Evolutionary conservation across 1,140 invertebrate genomes (phyloP).

Genomic region (Heliothis subflexa): DNA sequence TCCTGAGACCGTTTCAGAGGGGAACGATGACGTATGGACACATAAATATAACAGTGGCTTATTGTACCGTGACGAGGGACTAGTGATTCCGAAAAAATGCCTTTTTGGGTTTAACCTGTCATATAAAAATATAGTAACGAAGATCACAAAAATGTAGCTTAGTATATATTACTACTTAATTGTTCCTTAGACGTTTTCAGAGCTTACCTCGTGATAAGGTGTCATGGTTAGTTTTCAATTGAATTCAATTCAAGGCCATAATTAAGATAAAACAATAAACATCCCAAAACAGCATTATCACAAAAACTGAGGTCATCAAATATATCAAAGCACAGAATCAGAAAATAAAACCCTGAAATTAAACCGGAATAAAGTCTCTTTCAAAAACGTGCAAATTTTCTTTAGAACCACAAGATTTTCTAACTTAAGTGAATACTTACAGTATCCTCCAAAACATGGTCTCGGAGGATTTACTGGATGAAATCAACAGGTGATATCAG

Average conservation of each 20-base stretch:
- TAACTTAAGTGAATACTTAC: conserved; percentile 65
- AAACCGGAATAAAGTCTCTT: background rate
- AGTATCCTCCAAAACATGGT: conserved; percentile 80
- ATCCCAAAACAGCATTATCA: no score
- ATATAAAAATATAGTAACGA: conserved; percentile 39
- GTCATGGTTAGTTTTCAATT: no score
- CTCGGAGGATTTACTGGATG: conserved; percentile 65
- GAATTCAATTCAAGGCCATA: no score
- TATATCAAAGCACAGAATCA: no score
- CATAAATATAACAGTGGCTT: conserved; percentile 71
- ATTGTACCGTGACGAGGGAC: conserved; percentile 66
- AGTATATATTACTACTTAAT: background rate
- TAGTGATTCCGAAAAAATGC: conserved; percentile 54
- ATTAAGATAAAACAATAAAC: no score
- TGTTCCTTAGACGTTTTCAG: no score
- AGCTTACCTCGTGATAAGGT: no score
- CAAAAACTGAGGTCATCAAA: no score
- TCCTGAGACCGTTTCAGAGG: conserved; percentile 54
- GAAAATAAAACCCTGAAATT: background rate
- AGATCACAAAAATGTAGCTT: background rate
- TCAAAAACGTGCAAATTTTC: background rate
- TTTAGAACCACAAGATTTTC: background rate
- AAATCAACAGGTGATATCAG: conserved; percentile 82
- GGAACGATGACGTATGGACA: conserved; percentile 60
- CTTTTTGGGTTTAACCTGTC: conserved; percentile 42